Percentiles rank a stretch among this genome's conserved stretches.
phyloP scores from a whole-genome alignment of 2,888 invertebrate species.

The Byasa hedistus region DNA sequence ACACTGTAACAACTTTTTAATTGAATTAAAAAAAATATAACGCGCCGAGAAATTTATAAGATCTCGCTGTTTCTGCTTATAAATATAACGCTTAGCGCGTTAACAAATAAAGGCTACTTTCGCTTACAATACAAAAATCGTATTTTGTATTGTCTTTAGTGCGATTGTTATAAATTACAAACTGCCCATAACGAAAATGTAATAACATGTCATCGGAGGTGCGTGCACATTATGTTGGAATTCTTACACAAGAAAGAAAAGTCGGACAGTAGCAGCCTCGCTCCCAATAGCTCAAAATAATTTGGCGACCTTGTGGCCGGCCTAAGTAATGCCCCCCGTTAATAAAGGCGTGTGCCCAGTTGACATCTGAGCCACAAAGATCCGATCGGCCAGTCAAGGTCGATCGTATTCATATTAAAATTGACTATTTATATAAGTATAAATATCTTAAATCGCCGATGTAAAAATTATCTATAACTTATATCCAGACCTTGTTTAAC shows the following conservation, averaged over 20 bases:
- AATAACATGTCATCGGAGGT: conserved; percentile 61
- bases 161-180: conserved; percentile 22
- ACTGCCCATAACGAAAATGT: conserved; percentile 68
- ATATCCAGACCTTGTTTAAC: too few species aligned
- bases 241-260: conserved; percentile 61
- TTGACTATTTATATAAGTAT: background rate
- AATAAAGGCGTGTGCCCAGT: conserved; percentile 56
- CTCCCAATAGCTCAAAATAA: conserved; percentile 66
- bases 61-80: background rate
- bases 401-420: conserved; percentile 15
- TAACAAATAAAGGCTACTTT: background rate
- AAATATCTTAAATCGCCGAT: too few species aligned
- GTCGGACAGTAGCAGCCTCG: conserved; percentile 55
- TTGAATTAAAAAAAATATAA: conserved; percentile 20
- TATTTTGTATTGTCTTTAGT: conserved; percentile 23
- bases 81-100: background rate
- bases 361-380: conserved; percentile 58
- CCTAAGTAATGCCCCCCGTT: conserved; percentile 61
- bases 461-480: background rate
- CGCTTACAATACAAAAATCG: background rate
- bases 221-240: conserved; percentile 47
- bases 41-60: conserved; percentile 17
- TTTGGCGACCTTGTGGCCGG: conserved; percentile 66
- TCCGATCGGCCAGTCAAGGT: conserved; percentile 26
- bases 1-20: conserved; percentile 20